Evolutionary conservation across 2,888 invertebrate species (phyloP), one percentile per base, ranked within the genome.

Genomic region (Diabrotica balteata): DNA sequence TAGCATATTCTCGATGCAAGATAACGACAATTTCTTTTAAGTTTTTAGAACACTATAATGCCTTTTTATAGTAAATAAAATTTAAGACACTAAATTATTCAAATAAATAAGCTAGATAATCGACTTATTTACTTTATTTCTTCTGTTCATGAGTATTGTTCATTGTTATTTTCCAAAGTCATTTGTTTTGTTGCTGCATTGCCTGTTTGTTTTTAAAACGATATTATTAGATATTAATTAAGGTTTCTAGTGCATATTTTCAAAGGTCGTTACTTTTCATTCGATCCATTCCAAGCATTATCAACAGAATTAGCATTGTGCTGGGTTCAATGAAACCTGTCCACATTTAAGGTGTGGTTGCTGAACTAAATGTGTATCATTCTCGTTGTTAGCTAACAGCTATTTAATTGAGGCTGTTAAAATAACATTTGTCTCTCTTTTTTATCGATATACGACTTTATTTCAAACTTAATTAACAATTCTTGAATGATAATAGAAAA

Each of bases 261-360:
- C 58, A 71, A 72, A 74, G 72, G 73, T 67, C 70, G 72, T 68
- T 69, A 66, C 50, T 68, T 69, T 66, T 67, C 60, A 58, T 66
- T 63, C 47, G 52, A 62, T 68, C 63, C 62, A 67, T 69, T 71
- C 68, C 67, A 68, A 62, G 65, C 59, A 68, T 32, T 11, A 57
- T 45, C 45, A 17, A 9, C 45, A 9, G 43, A 44, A 57, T 71
- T 71, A 67, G 67, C 68, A 71, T 71, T 61, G 68, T 68, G 32
- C 32, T 32, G 59, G 68, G 64, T 62, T 67, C 59, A 52, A 52
- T 55, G 52, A 52, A 62, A 64, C 45, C 51, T 49, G 64, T 63
- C 62, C 50, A 42, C 46, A 32, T 32, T 61, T 46, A 11, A 62
- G 62, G 62, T 62, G 62, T 55, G 62, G 62, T 62, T n/a, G 49